Percentiles rank a stretch among this genome's conserved stretches.
These are phyloP conservation scores for Erynnis tages DNA, from an alignment of 2,888 invertebrate species.

Conservation along the genomic window DNA sequence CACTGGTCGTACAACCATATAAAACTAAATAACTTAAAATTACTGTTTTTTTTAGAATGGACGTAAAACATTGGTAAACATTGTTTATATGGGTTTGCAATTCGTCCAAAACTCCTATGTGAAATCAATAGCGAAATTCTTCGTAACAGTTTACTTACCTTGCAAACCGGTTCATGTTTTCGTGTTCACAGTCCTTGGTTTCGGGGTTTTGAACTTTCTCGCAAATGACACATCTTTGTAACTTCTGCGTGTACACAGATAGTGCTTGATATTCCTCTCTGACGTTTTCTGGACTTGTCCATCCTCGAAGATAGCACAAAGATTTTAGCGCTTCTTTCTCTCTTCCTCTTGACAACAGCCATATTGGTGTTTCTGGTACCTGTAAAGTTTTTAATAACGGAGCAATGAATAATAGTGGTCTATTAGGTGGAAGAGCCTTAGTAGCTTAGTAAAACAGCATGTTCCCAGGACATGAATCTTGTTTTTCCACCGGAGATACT, in stretches of 20 bases:
- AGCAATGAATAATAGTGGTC: too few relatives aligned
- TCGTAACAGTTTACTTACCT: slow-evolving; percentile 47
- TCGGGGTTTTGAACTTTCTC: slow-evolving; percentile 45
- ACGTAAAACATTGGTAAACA: too few relatives aligned
- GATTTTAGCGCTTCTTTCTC: slow-evolving; percentile 76
- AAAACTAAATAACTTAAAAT: too few relatives aligned
- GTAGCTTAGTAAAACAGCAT: too few relatives aligned
- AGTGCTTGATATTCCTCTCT: slow-evolving; percentile 70
- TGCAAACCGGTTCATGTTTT: slow-evolving; percentile 53
- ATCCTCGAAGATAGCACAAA: slow-evolving; percentile 78
- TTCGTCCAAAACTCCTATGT: too few relatives aligned
- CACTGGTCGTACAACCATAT: too few relatives aligned
- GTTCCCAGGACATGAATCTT: too few relatives aligned
- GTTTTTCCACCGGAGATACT: too few relatives aligned
- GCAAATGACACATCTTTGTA: slow-evolving; percentile 62
- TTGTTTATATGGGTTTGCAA: too few relatives aligned
- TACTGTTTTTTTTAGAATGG: too few relatives aligned
- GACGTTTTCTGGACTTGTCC: slow-evolving; percentile 72
- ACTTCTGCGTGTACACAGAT: slow-evolving; percentile 57
- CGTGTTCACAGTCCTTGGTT: slow-evolving; percentile 53
- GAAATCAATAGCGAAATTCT: not conserved
- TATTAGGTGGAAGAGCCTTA: too few relatives aligned
- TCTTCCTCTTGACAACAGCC: slow-evolving; percentile 75
- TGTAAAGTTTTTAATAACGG: too few relatives aligned
- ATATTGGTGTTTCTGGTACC: slow-evolving; percentile 82